Evolutionary conservation across 2,113 vertebrate genomes (phyloP).

Genomic region (human): GRCh38 chr17:6417501-6418000

Average conservation of each 20-base stretch:
- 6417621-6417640: too few relatives aligned
- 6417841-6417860: slow-evolving; percentile 78
- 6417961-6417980: too few relatives aligned
- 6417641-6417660: background rate
- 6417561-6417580: background rate
- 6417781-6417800: slow-evolving; percentile 91
- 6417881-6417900: slow-evolving; percentile 88
- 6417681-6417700: too few relatives aligned
- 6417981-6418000: too few relatives aligned
- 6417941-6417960: too few relatives aligned
- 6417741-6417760: slow-evolving; percentile 91
- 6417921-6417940: too few relatives aligned
- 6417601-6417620: background rate
- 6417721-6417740: slow-evolving; percentile 85
- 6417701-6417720: too few relatives aligned
- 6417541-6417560: fast-evolving
- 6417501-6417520: background rate
- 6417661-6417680: background rate
- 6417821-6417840: slow-evolving; percentile 76
- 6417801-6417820: slow-evolving; percentile 88
- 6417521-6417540: fast-evolving
- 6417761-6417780: slow-evolving; percentile 95
- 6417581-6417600: background rate
- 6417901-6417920: too few relatives aligned
- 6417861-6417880: slow-evolving; percentile 85